Evolutionary conservation across 2,888 invertebrate species (phyloP), one percentile per base, ranked within the genome.

Genomic region (Coelinius sp.): DNA sequence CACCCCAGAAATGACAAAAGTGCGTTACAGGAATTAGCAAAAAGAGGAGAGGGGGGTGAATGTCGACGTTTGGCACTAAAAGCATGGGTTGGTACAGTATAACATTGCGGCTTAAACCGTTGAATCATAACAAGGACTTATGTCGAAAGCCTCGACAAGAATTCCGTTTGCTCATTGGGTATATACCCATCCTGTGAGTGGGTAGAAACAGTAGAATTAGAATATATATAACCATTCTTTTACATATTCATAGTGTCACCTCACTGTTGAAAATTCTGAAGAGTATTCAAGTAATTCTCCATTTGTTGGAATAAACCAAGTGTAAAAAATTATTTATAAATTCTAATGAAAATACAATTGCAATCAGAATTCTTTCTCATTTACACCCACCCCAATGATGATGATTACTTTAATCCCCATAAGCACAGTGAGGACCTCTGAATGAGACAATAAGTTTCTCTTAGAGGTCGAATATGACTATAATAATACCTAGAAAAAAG

Each of bases 111-210:
- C 87, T 86, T 86, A 86, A 84, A 83, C 81, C 85, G 84, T 86
- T 87, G 87, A 87, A 87, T 87, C 87, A 87, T 87, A 87, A 87
- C 86, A 83, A 86, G 86, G 86, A 86, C 85, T 86, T 86, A 86
- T 79, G 81, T 82, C 82, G 79, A 84, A 85, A 85, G 79, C 79
- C 76, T 76, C 77, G 74, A 78, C 77, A 79, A 76, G 76, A 77
- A 79, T 77, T 75, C 79, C 75, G 41, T 69, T 71, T 65, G 69
- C 75, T 75, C 46, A 79, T 83, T 82, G 81, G 79, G 73, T 79
- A 81, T n/a, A n/a, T n/a, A n/a, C n/a, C 49, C 46, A 17, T 17
- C 79, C n/a, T n/a, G n/a, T n/a, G 77, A 77, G 81, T 77, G 80
- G 76, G 79, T 78, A 77, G 78, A 81, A 82, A 83, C n/a, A 82